Conservation (phyloP, 2,888 invertebrate genomes). For the Brachylomia viminalis region DNA sequence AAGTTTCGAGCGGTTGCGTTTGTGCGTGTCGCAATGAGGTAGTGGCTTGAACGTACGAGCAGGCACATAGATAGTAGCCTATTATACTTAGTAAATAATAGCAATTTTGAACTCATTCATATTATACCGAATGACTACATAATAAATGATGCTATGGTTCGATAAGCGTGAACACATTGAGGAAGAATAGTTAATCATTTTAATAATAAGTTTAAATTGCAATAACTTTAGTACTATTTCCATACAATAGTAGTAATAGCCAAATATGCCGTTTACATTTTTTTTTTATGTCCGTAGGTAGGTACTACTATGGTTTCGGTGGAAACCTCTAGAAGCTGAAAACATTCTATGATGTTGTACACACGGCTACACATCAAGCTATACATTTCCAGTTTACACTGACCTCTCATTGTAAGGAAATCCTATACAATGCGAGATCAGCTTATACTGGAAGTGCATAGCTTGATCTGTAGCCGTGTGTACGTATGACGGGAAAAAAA, state of each 20-base stretch:
- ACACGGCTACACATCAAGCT: no score
- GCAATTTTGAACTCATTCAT: constrained; percentile 3
- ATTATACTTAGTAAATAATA: constrained; percentile 5
- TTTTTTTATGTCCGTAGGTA: neutral
- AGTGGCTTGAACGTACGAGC: no score
- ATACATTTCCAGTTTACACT: no score
- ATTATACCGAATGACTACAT: neutral
- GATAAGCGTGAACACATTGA: neutral
- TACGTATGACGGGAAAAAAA: no score
- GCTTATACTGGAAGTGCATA: no score
- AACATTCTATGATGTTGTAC: neutral
- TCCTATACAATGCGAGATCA: no score
- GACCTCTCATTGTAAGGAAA: no score
- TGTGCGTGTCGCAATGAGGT: no score
- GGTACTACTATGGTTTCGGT: neutral
- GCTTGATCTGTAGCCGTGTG: no score
- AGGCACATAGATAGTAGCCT: neutral
- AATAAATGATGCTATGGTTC: constrained; percentile 7
- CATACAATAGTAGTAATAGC: neutral
- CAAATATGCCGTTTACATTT: neutral
- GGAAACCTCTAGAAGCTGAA: neutral
- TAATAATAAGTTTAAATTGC: neutral
- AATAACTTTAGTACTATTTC: neutral
- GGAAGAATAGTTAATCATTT: neutral
- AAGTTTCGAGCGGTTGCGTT: neutral